Evolutionary conservation across 2,797 vertebrate species (phyloP), one percentile per base, ranked within the genome.

Genomic region (Coranthus polyacanthus): DNA sequence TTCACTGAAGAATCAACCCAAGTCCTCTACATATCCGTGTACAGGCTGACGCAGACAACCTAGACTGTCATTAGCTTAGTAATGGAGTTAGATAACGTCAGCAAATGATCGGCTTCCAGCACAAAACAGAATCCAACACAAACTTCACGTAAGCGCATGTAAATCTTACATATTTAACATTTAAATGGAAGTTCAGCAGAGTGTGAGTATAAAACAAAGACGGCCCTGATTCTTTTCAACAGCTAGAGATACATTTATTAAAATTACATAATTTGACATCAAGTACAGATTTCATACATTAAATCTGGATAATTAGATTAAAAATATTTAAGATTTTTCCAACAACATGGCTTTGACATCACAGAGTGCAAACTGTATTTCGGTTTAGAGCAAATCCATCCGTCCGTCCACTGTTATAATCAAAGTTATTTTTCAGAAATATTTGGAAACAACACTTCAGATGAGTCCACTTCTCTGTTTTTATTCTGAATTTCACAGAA

Each of bases 241-340:
- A 50, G 20, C 21, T 0, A 32, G 21, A 37, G 41, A 52, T 1
- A 75, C 78, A 60, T 66, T 67, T 59, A 74, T 72, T 59, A 73
- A 82, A 78, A 74, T 41, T 36, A 83, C 69, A 72, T 56, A 22
- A 21, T 72, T 2, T 3, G 44, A 81, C 75, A 15, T 66, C 65
- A 82, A 63, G 67, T 46, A 65, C 70, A 75, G 20, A 63, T 50
- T 57, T 56, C 4, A 63, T 53, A 80, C 71, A 61, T 71, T 50
- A 58, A 51, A 72, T 53, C 58, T 29, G 24, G 5, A 5, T 47
- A 3, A n/a, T 55, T 45, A 50, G 34, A 32, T 64, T 16, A 6
- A 41, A 72, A 54, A 65, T 26, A 58, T 18, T 20, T 16, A 41
- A 53, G 12, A 45, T 68, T 49, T 34, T 46, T 38, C 13, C 43